phyloP scores from a whole-genome alignment of 2,113 vertebrate genomes.

The Machaerirhynchus nigripectus region DNA sequence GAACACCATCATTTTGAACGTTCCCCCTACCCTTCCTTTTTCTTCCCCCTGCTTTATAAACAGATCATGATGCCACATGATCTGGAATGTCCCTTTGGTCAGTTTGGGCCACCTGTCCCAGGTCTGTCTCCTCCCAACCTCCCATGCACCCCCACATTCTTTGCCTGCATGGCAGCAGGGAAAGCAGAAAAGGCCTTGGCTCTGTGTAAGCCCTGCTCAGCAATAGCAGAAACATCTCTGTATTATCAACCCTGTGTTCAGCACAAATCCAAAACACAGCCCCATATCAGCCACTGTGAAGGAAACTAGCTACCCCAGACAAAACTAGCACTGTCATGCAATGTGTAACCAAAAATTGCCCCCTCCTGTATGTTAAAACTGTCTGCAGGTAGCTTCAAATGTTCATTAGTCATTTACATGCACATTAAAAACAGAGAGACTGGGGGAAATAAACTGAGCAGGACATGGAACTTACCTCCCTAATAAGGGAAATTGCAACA shows the following conservation, averaged over 20 bases:
- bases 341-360: not conserved
- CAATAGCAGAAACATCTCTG: not conserved
- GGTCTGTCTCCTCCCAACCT: not conserved
- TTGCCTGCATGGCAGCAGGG: not conserved
- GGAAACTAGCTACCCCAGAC: not conserved
- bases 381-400: not conserved
- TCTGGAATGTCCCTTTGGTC: not conserved
- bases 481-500: not conserved
- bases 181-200: not conserved
- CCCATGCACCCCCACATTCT: not conserved
- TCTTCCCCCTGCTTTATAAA: too few relatives aligned
- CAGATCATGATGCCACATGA: too few relatives aligned
- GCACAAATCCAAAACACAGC: not conserved
- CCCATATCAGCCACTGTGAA: not conserved
- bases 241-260: not conserved
- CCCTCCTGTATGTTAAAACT: not conserved
- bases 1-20: fast-evolving
- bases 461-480: not conserved
- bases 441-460: not conserved
- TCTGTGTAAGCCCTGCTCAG: not conserved
- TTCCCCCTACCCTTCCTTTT: not conserved
- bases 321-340: not conserved
- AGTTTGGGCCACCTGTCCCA: not conserved
- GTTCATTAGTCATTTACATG: not conserved
- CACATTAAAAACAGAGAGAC: not conserved